Evolutionary conservation across 2,113 vertebrate genomes (phyloP).

Genomic region (Cavia porcellus): DNA sequence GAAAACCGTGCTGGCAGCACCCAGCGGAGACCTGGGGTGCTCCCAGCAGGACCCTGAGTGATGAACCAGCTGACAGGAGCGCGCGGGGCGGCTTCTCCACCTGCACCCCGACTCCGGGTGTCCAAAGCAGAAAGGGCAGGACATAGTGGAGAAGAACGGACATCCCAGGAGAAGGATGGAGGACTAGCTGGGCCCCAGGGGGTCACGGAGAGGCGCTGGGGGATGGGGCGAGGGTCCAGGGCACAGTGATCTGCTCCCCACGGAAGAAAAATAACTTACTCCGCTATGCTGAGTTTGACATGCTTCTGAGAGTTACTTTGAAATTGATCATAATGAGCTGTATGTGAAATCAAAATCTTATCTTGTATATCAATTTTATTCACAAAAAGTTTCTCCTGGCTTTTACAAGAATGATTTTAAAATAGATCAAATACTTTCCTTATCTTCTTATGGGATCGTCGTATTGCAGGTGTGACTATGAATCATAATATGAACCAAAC

Average conservation of each 20-base stretch:
- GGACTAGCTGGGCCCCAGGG: not conserved
- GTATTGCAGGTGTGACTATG: not conserved
- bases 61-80: not conserved
- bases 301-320: not conserved
- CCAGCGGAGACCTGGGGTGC: not conserved
- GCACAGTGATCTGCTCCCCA: not conserved
- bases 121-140: not conserved
- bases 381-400: not conserved
- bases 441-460: not conserved
- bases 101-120: not conserved
- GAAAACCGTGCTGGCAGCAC: not conserved
- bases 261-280: not conserved
- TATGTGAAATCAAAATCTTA: not conserved
- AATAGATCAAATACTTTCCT: not conserved
- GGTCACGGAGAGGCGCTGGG: not conserved
- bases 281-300: not conserved
- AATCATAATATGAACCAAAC: not conserved
- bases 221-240: not conserved
- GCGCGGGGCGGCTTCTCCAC: not conserved
- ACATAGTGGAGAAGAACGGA: not conserved
- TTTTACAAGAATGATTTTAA: conserved; percentile 39
- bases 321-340: not conserved
- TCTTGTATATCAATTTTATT: not conserved
- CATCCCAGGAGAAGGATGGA: not conserved
- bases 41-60: not conserved